These are phyloP conservation scores for Florisuga fusca DNA, from an alignment of 2,797 vertebrate genomes.

Conservation along the genomic window DNA sequence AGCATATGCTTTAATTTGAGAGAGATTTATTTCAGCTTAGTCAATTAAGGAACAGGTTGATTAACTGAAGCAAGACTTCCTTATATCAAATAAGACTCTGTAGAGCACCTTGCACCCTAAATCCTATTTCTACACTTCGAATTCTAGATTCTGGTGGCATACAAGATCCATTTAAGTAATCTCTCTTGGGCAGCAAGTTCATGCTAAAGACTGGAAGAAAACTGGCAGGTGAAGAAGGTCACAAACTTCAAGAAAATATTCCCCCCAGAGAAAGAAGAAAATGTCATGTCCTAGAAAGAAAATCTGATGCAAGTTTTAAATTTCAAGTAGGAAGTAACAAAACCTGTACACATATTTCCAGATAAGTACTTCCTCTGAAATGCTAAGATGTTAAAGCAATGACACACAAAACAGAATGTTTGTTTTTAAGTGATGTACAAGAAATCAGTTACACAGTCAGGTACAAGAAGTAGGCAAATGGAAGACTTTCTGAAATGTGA, in stretches of 20 bases:
- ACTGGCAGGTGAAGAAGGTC: neutral
- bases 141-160: neutral
- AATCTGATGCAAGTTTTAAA: neutral
- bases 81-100: neutral
- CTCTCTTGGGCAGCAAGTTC: neutral
- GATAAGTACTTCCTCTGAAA: neutral
- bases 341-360: neutral
- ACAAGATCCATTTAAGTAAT: neutral
- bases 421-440: neutral
- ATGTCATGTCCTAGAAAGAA: fast-evolving
- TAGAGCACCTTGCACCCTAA: neutral
- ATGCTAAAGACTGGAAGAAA: neutral
- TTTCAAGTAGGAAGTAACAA: neutral
- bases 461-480: neutral
- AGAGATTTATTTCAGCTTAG: neutral
- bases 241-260: neutral
- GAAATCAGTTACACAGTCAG: neutral
- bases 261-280: neutral
- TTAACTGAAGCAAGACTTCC: neutral
- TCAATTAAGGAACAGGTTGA: neutral
- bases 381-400: neutral
- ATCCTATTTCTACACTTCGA: neutral
- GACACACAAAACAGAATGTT: neutral
- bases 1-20: neutral
- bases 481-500: neutral